Evolutionary conservation across 1,140 invertebrate species (phyloP), one percentile per base, ranked within the genome.

Genomic region (Aplysia californica): DNA sequence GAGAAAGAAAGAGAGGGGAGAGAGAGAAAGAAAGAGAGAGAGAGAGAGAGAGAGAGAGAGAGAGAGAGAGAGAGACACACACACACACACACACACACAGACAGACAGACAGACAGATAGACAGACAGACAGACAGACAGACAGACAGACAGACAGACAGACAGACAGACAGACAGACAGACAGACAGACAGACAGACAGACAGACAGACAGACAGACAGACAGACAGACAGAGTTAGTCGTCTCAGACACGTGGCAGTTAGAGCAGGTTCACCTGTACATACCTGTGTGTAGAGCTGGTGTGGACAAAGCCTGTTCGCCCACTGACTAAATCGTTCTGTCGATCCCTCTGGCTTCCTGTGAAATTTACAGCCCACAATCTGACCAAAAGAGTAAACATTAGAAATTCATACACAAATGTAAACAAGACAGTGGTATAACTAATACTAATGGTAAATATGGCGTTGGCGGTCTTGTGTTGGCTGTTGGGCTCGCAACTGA

Each of bases 251-350:
- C 33, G 50, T n/a, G 23, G 31, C 29, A 44, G 21, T 70, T 21
- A 71, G 20, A 58, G 10, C 18, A 58, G 2, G 44, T 33, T 35
- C 21, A n/a, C n/a, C n/a, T n/a, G n/a, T n/a, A n/a, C n/a, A n/a
- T 68, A 90, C 90, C 82, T 91, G 94, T 55, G 90, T 83, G 71
- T 92, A 89, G 15, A 95, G 86, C 85, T 94, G 91, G 31, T 90
- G 78, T 21, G 89, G 76, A 6, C 86, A 86, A 18, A 95, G 83
- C 73, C 82, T 91, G 87, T 95, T 95, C 1, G 94, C 94, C 94
- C 94, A 95, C 20, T 90, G 86, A 68, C 93, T 93, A 84, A 93
- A 94, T 61, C 94, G 90, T 50, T 87, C 86, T 10, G 94, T 95
- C 3, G 94, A 90, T n/a, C 80, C 85, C 33, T 77, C 79, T n/a